Conservation (phyloP, 2,113 vertebrate species). For the Pluvianellus socialis region DNA sequence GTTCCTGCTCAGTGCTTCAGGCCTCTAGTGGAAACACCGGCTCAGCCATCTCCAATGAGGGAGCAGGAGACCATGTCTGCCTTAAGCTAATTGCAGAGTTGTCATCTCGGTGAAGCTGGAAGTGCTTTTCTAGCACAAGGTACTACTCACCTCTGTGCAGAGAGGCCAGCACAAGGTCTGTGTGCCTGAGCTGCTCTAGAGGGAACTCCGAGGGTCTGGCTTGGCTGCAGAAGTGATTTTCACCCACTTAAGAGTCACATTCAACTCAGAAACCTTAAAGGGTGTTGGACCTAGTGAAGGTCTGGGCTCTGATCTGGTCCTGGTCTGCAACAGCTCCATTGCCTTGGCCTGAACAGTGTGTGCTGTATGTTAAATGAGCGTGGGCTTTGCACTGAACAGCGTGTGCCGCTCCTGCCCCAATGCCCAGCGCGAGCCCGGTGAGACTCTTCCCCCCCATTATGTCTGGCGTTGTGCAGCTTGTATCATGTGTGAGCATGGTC, state of each 20-base stretch:
- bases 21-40: neutral
- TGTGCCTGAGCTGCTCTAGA: neutral
- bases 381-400: neutral
- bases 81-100: neutral
- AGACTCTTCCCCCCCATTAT: rapidly evolving
- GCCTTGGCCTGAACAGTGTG: neutral
- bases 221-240: neutral
- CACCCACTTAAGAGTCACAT: neutral
- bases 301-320: neutral
- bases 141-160: neutral
- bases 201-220: neutral
- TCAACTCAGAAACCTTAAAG: neutral
- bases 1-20: neutral
- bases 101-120: neutral
- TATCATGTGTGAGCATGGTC: slow-evolving; percentile 2
- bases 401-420: neutral
- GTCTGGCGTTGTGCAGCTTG: neutral
- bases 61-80: neutral
- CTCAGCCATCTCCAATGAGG: neutral
- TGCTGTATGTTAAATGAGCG: rapidly evolving
- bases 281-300: neutral
- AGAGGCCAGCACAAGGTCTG: neutral
- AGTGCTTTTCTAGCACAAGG: neutral
- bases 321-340: neutral
- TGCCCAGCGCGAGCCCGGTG: neutral